Conservation (phyloP, 2,113 vertebrate genomes). For the Elgaria multicarinata region DNA sequence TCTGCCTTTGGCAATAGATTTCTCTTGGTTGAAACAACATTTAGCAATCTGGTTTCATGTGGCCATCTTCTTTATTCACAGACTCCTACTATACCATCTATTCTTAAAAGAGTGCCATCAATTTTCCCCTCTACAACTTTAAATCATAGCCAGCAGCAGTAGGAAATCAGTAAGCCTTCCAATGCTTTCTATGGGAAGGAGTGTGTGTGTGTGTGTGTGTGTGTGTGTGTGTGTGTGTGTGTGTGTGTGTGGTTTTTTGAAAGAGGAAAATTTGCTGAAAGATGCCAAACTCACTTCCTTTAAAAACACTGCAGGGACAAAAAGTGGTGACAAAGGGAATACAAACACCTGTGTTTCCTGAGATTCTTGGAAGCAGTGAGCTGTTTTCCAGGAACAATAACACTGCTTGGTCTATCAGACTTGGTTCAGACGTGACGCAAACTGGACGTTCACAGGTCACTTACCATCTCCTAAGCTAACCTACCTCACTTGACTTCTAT, state of each 20-base stretch:
- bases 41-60: slow-evolving; percentile 13
- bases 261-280: slow-evolving; percentile 52
- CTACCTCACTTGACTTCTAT: not conserved
- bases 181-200: slow-evolving; percentile 7
- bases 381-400: not conserved
- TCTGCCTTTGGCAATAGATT: not conserved
- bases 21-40: slow-evolving; percentile 20
- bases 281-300: slow-evolving; percentile 44
- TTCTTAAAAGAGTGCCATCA: slow-evolving; percentile 13
- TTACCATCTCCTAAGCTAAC: not conserved
- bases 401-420: not conserved
- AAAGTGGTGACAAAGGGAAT: not conserved
- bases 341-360: not conserved
- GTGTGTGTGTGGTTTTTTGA: not conserved
- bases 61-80: slow-evolving; percentile 44
- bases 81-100: slow-evolving; percentile 26
- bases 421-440: not conserved
- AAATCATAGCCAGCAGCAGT: not conserved
- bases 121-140: not conserved
- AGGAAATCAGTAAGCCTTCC: accelerated
- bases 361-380: not conserved
- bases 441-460: not conserved
- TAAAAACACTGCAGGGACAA: not conserved
- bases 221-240: no score
- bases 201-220: not conserved